A percentile compares a stretch with the other conserved stretches of the same genome.
phyloP scores from a whole-genome alignment of 2,888 invertebrate genomes.

The Drosophila seclusa region DNA sequence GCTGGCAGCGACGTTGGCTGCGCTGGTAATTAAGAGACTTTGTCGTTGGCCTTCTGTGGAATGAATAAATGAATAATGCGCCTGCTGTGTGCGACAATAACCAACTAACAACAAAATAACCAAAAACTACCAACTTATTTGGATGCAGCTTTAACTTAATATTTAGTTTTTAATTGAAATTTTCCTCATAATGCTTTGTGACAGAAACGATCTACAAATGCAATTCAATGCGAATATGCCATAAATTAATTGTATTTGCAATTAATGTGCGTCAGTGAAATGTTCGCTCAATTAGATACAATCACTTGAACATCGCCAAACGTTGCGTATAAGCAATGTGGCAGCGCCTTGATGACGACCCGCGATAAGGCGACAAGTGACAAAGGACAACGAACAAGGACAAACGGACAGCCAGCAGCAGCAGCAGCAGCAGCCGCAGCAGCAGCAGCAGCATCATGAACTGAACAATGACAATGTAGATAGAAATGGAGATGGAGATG shows the following conservation, averaged over 20 bases:
- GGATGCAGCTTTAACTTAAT: conserved; percentile 73
- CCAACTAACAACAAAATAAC: conserved; percentile 18
- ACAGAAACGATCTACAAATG: conserved; percentile 39
- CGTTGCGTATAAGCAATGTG: conserved; percentile 75
- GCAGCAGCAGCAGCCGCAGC: conserved; percentile 1
- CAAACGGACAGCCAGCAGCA: conserved; percentile 13
- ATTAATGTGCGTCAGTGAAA: conserved; percentile 48
- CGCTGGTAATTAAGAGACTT: conserved; percentile 77
- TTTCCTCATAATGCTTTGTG: conserved; percentile 28
- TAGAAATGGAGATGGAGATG: conserved; percentile 53
- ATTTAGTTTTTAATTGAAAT: conserved; percentile 69
- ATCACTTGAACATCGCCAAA: conserved; percentile 54
- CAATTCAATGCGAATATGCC: conserved; percentile 57
- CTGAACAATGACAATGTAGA: conserved; percentile 64
- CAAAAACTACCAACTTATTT: conserved; percentile 61
- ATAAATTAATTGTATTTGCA: conserved; percentile 73
- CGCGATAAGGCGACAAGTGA: conserved; percentile 57
- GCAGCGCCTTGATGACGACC: conserved; percentile 72
- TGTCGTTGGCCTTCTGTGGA: conserved; percentile 76
- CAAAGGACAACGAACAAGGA: conserved; percentile 32
- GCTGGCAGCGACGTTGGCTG: conserved; percentile 59
- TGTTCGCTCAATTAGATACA: conserved; percentile 63
- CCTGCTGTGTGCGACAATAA: conserved; percentile 38
- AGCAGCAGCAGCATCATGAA: conserved; percentile 26
- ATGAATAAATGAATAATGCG: conserved; percentile 72